A percentile compares a stretch with the other conserved stretches of the same genome.
Conservation (phyloP, 2,888 invertebrate species). For the Yponomeuta cagnagella region DNA sequence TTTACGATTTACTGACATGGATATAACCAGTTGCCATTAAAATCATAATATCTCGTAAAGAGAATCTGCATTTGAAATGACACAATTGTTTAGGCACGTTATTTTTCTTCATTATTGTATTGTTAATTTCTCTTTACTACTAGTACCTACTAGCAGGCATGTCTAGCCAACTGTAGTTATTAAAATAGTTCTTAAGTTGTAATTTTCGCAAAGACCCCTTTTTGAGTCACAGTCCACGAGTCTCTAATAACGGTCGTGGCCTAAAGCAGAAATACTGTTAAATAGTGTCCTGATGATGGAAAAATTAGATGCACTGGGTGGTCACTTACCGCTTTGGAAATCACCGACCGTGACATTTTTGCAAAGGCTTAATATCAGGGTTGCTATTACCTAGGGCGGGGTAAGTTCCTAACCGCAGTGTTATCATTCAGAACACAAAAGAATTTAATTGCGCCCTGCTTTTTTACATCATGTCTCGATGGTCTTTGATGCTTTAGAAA, state of each 20-base stretch:
- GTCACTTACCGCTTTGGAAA: constrained; percentile 1
- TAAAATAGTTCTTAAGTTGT: background rate
- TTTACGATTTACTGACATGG: too few relatives aligned
- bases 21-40: too few relatives aligned
- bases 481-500: background rate
- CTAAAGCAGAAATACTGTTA: background rate
- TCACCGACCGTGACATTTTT: constrained; percentile 4
- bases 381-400: background rate
- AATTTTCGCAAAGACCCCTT: background rate
- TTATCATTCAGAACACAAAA: background rate
- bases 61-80: too few relatives aligned
- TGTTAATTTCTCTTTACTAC: too few relatives aligned
- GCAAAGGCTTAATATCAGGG: background rate
- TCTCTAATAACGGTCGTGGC: background rate
- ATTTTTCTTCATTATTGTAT: too few relatives aligned
- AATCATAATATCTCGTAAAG: too few relatives aligned
- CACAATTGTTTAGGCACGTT: too few relatives aligned
- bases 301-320: background rate
- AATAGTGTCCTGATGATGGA: background rate
- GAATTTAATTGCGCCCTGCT: background rate
- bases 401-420: background rate
- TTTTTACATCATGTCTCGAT: background rate
- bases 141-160: too few relatives aligned
- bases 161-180: too few relatives aligned
- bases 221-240: background rate